Percentiles rank a stretch among this genome's conserved stretches.
phyloP scores from a whole-genome alignment of 2,113 vertebrate species.

The Camelus bactrianus region DNA sequence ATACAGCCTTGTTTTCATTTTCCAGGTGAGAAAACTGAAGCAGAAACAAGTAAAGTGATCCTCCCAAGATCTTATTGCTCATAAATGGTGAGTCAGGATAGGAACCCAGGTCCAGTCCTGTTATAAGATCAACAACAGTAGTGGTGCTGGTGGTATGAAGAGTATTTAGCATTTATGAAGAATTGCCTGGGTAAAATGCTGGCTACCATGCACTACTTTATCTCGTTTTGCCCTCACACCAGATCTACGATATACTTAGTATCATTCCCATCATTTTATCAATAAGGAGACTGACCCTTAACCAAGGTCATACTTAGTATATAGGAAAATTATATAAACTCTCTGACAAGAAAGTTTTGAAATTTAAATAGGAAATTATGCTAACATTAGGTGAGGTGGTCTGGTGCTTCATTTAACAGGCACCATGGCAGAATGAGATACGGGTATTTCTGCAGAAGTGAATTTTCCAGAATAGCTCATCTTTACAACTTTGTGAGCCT shows the following conservation, averaged over 20 bases:
- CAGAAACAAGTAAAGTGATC: neutral
- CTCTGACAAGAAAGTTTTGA: neutral
- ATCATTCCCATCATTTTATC: neutral
- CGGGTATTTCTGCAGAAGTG: neutral
- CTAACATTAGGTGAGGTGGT: neutral
- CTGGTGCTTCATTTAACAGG: neutral
- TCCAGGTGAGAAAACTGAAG: neutral
- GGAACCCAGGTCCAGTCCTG: neutral
- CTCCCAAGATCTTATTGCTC: neutral
- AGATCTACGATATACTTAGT: neutral
- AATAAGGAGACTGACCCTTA: neutral
- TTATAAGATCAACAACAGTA: neutral
- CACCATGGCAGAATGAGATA: neutral
- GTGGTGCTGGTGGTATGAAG: fast-evolving
- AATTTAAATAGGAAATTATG: neutral
- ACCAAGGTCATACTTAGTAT: neutral
- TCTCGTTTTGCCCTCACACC: neutral
- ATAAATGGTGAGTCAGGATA: neutral
- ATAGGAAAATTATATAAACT: neutral
- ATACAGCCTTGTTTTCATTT: neutral
- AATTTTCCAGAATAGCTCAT: neutral
- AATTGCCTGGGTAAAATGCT: neutral
- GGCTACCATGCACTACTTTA: fast-evolving
- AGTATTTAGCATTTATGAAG: neutral
- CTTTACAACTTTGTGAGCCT: neutral